These are phyloP conservation scores for Drosophila merina DNA, from an alignment of 2,888 invertebrate species.

Conservation along the genomic window DNA sequence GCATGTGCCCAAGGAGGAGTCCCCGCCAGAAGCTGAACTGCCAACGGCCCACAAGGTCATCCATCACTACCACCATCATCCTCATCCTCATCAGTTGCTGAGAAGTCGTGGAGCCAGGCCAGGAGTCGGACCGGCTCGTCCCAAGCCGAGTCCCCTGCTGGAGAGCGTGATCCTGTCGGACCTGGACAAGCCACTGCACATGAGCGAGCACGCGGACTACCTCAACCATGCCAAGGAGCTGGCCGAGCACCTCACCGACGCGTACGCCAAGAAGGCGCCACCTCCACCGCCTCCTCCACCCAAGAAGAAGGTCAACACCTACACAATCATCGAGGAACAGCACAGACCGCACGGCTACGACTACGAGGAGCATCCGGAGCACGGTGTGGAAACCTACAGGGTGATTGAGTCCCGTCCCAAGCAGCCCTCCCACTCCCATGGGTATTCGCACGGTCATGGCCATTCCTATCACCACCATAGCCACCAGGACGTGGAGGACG, in stretches of 20 bases:
- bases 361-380: slow-evolving; percentile 45
- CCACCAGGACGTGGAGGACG: slow-evolving; percentile 38
- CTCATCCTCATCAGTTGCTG: slow-evolving; percentile 46
- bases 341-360: slow-evolving; percentile 38
- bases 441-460: slow-evolving; percentile 1
- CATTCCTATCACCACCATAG: slow-evolving; percentile 10
- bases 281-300: slow-evolving; percentile 40
- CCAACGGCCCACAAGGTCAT: slow-evolving; percentile 58
- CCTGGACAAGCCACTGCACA: slow-evolving; percentile 60
- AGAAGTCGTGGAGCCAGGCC: not conserved
- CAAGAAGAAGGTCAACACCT: slow-evolving; percentile 68
- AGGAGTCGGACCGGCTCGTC: slow-evolving; percentile 1
- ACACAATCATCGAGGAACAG: slow-evolving; percentile 67
- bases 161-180: slow-evolving; percentile 73
- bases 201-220: slow-evolving; percentile 62
- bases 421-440: slow-evolving; percentile 24
- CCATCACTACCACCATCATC: slow-evolving; percentile 72
- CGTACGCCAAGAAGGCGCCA: slow-evolving; percentile 52
- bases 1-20: slow-evolving; percentile 68
- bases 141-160: slow-evolving; percentile 57
- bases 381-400: slow-evolving; percentile 55
- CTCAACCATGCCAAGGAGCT: slow-evolving; percentile 63
- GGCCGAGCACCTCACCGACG: slow-evolving; percentile 61
- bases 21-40: slow-evolving; percentile 43
- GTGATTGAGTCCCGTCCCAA: slow-evolving; percentile 54